Evolutionary conservation across 2,888 invertebrate genomes (phyloP), one percentile per base, ranked within the genome.

Genomic region (Cheilosia soror): DNA sequence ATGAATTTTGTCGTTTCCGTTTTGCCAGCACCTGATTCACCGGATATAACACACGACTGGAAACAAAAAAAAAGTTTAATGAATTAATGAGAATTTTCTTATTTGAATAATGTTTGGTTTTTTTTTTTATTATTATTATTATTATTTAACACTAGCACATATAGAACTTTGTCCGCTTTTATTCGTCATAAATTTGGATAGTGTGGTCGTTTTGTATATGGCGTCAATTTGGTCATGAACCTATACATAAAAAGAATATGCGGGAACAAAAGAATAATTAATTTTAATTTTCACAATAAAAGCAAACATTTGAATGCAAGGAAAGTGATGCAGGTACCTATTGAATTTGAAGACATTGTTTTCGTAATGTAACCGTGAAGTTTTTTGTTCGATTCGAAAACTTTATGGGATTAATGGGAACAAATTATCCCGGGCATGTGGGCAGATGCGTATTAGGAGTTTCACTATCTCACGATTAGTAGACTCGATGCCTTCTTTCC

Each of bases 1-100:
- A 98, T 97, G 90, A 98, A 95, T 92, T 98, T 97, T 3, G 98
- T 98, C 66, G 97, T 97, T 92, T 98, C 98, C 0, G 98, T 98
- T 93, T 98, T 98, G 65, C 98, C 98, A 4, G 98, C 97, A 5
- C 98, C 98, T 89, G 97, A 97, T 93, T 98, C 98, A 2, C 98
- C 98, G 47, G 97, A 97, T 93, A 98, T 98, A 72, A 98, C 97
- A 89, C 97, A 96, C 66, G 97, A 97, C 92, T 97, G 96, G 90
- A 95, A 89, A 40, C 76, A 13, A 6, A 37, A 37, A 37, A 2
- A 11, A 11, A 11, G 4, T 37, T 3, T 44, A 78, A 76, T 71
- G 69, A 80, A 71, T 84, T 69, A 80, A 80, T 80, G 83, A 73
- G 63, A 27, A 69, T 42, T 47, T 47, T 47, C 4, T 33, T 51